Evolutionary conservation across 2,888 invertebrate genomes (phyloP), one percentile per base, ranked within the genome.

Genomic region (Eueremaeus valkanovi): DNA sequence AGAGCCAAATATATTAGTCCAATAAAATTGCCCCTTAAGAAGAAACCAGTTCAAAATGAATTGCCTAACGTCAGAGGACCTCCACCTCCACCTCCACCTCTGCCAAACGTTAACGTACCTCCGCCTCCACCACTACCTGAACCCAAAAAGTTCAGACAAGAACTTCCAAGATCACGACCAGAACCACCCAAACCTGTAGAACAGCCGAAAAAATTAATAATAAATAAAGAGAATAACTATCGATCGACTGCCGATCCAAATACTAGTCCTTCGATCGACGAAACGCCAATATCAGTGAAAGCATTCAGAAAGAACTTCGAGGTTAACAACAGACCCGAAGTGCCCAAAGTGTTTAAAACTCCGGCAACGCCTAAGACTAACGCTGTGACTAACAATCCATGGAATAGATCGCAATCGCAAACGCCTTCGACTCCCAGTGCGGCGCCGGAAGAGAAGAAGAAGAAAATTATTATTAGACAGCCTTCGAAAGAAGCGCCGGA

Each of bases 211-310:
- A 75, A 75, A 29, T 33, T 75, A 13, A 36, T 45, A 16, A 49
- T 55, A 3, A 75, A 75, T 49, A 74, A 63, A 55, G 27, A 49
- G 18, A 27, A 21, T 1, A 70, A 42, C 29, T 45, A 45, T 9
- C 27, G 40, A 11, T 2, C 24, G 9, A 16, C 27, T 18, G 45
- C 24, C n/a, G 45, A 45, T 18, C 5, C 45, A 3, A 42, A 45
- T 0, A 9, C 45, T 13, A 45, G 27, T 68, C 75, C 75, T 18
- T 55, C 45, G 1, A 40, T 75, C 3, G 75, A 75, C 27, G 75
- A 75, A n/a, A 75, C 72, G 9, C 45, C 75, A 6, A 75, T 75
- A 24, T 72, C 72, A 11, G 75, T 72, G 55, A 58, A 72, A 5
- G 58, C 36, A n/a, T 72, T 72, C 40, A 9, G 72, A 33, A 42